Evolutionary conservation across 2,113 vertebrate species (phyloP).

Genomic region (Periophthalmus modestus): DNA sequence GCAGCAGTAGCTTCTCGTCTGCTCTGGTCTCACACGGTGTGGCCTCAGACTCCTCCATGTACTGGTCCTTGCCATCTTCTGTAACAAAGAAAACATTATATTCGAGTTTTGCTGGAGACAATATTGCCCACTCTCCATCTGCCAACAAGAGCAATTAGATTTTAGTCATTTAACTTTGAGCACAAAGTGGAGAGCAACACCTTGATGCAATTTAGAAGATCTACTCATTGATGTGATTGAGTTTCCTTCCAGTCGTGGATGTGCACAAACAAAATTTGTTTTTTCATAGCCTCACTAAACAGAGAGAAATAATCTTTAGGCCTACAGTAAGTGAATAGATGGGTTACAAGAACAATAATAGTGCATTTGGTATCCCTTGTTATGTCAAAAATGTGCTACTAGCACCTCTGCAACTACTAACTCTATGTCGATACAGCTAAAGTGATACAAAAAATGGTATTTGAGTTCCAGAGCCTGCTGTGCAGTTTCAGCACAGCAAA

Average conservation of each 20-base stretch:
- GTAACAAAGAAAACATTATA: slow-evolving; percentile 42
- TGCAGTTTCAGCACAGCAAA: slow-evolving; percentile 12
- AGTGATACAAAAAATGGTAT: not conserved
- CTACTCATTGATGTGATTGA: not conserved
- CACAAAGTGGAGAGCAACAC: slow-evolving; percentile 20
- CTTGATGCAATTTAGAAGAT: slow-evolving; percentile 40
- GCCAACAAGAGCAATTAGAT: slow-evolving; percentile 33
- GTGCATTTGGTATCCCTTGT: not conserved
- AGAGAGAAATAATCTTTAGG: slow-evolving; percentile 1
- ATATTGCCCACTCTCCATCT: slow-evolving; percentile 33
- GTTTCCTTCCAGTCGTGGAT: slow-evolving; percentile 25
- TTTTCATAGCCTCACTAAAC: slow-evolving; percentile 17
- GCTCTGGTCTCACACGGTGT: slow-evolving; percentile 82
- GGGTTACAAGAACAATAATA: not conserved
- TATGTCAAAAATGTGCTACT: not conserved
- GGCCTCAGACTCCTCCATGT: slow-evolving; percentile 86
- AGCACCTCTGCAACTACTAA: not conserved
- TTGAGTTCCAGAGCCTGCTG: not conserved
- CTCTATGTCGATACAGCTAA: not conserved
- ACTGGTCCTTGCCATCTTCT: slow-evolving; percentile 83
- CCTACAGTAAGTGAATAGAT: not conserved
- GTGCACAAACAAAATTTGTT: slow-evolving; percentile 17
- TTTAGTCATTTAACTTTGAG: slow-evolving; percentile 16
- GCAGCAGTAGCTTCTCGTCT: slow-evolving; percentile 85
- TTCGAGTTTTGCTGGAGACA: slow-evolving; percentile 29